Evolutionary conservation across 53 echinoderm and acorn worm genomes (phyloP), one percentile per base, ranked within the genome.

Genomic region (Holothuria scabra): DNA sequence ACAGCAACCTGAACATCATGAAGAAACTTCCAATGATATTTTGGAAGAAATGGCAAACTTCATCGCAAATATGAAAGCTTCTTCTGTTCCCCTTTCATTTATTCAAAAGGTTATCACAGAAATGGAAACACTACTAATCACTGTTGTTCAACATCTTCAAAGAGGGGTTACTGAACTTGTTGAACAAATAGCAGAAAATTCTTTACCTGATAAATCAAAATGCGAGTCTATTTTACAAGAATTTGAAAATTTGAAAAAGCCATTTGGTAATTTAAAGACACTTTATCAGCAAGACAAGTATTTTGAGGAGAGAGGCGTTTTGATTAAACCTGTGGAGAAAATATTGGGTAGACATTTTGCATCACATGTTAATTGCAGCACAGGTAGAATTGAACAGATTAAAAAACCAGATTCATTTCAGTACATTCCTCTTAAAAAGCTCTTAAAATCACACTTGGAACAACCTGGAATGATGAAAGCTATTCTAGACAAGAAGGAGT

Each of bases 391-490:
- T 20, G 21, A 46, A 19, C 84, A 84, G 57, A 35, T 56, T 30
- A 29, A 55, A 35, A 22, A 38, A 2, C 34, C 76, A 48, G 81
- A 86, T 29, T 28, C 87, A 8, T 86, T 80, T 46, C 80, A 80
- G 55, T 86, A 85, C 76, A n/a, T 85, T 68, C 80, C 89, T 48
- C 56, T 87, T 3, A 24, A 31, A 58, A 44, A 64, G 28, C 21
- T 37, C 3, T 60, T 91, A 6, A 85, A 55, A 52, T 46, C 31
- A 59, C 84, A 65, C 71, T 81, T 91, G 14, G 75, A 91, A 35
- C 91, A 71, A 25, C 87, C 87, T 68, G 85, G 88, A 34, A 46
- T 85, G 4, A 85, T 88, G 91, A 71, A 78, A 16, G 49, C 68
- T 5, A 88, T 91, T 68, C 62, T 88, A n/a, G 56, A 74, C 2